phyloP scores from a whole-genome alignment of 1,140 invertebrate genomes.

The Dolichoris vasculosae region DNA sequence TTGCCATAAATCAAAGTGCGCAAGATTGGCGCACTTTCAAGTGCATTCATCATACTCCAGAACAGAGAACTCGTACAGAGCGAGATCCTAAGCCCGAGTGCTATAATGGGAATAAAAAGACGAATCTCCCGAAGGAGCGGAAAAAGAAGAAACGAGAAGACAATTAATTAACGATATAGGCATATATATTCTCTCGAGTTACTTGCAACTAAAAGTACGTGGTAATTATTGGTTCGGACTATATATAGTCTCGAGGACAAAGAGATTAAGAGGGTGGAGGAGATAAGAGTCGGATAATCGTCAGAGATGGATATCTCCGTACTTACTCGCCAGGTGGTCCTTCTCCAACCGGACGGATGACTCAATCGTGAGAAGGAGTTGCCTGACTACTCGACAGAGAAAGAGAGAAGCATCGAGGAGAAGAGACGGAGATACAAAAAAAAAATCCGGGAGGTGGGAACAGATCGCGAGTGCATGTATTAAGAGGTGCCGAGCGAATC shows the following conservation, averaged over 20 bases:
- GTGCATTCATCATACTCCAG: too few relatives aligned
- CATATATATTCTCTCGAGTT: background rate
- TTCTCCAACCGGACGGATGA: conserved; percentile 66
- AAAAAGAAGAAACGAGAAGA: background rate
- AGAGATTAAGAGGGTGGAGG: conserved; percentile 7
- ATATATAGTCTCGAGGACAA: conserved; percentile 16
- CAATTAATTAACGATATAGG: conserved; percentile 11
- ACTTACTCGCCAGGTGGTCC: conserved; percentile 65
- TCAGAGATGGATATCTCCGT: conserved; percentile 27
- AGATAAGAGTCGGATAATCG: conserved; percentile 38
- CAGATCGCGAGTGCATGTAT: background rate
- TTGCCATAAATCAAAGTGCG: too few relatives aligned
- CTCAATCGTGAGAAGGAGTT: conserved; percentile 71
- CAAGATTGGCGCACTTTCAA: too few relatives aligned
- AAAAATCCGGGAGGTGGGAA: conserved; percentile 14
- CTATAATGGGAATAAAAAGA: too few relatives aligned
- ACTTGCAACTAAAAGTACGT: conserved; percentile 1
- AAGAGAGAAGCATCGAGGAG: background rate
- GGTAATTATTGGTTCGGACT: background rate
- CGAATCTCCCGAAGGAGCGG: too few relatives aligned
- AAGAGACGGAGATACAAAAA: background rate
- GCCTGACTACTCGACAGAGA: conserved; percentile 56
- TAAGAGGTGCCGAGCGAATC: background rate
- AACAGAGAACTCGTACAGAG: too few relatives aligned
- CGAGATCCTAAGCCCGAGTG: too few relatives aligned